Evolutionary conservation across 2,797 vertebrate species (phyloP), one percentile per base, ranked within the genome.

Genomic region (Setipinna tenuifilis): DNA sequence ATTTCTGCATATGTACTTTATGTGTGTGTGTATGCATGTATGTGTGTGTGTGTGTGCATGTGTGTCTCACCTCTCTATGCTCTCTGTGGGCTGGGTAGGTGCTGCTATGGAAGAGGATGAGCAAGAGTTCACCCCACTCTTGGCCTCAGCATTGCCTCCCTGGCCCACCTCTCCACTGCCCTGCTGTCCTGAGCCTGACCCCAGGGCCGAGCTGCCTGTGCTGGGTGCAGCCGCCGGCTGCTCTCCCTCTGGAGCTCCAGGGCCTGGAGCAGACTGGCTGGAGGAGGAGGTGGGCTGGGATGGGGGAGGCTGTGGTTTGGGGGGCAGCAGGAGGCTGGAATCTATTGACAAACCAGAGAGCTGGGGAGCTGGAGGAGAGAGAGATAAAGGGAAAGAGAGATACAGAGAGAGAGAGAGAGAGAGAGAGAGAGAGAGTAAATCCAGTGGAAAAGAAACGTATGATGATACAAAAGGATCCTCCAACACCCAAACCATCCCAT

Each of bases 331-430:
- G 0, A 99, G 96, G 93, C 95, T 97, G 94, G 94, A 96, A 91
- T 99, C 98, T 81, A 99, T 91, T 90, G 96, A 94, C 89, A 98
- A 94, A 46, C 94, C 94, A 85, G 98, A 97, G 85, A 99, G 91
- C 92, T 98, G 98, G 90, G 98, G 97, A 93, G 96, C 98, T 99
- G 93, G 14, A 90, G 81, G 57, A 59, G 57, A 19, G 16, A 46
- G 11, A 48, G 23, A 58, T 21, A 28, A 6, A 54, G 50, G 3
- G 50, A 14, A 21, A 41, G 57, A 41, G 50, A 78, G 5, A 6
- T 1, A 58, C n/a, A 75, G 4, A 78, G 41, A 50, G 50, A 54
- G 50, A 54, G 14, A 54, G 50, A 54, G 50, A 54, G 0, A 14
- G 50, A 9, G 50, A 9, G 14, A 9, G 50, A 9, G 50, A 9